Conservation (phyloP, 2,113 vertebrate species). For the Catharus minimus region DNA sequence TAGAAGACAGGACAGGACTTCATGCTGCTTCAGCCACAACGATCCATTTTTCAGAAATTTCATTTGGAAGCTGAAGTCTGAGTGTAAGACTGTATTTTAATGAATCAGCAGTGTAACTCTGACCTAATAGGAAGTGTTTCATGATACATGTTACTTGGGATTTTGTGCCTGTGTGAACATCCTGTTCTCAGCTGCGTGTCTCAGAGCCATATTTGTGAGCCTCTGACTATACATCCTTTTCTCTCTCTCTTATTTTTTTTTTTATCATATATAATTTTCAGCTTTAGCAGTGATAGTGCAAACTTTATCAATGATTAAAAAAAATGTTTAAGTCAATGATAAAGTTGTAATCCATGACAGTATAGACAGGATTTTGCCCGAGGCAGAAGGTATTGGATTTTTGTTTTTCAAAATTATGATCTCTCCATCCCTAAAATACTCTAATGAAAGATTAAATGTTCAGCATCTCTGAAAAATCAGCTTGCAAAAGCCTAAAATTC, state of each 20-base stretch:
- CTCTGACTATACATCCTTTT: neutral
- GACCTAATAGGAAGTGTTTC: constrained; percentile 27
- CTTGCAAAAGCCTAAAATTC: neutral
- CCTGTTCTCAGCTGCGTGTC: constrained; percentile 6
- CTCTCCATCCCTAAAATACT: neutral
- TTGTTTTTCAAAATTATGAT: neutral
- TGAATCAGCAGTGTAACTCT: neutral
- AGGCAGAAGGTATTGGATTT: neutral
- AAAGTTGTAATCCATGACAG: neutral
- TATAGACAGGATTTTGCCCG: neutral
- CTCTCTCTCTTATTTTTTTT: neutral
- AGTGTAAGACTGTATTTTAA: neutral
- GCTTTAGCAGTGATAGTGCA: neutral
- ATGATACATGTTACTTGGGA: neutral
- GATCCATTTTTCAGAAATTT: neutral
- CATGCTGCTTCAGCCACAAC: neutral
- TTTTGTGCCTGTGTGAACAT: constrained; percentile 37
- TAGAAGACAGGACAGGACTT: neutral
- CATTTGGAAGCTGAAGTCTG: neutral
- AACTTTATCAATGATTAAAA: neutral
- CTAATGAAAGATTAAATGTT: neutral
- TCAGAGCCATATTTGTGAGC: neutral
- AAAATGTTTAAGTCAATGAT: neutral
- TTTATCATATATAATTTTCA: neutral
- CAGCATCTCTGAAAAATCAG: neutral